Percentiles rank a stretch among this genome's conserved stretches.
Conservation (phyloP, 2,113 vertebrate genomes). For the Rutilus rutilus region DNA sequence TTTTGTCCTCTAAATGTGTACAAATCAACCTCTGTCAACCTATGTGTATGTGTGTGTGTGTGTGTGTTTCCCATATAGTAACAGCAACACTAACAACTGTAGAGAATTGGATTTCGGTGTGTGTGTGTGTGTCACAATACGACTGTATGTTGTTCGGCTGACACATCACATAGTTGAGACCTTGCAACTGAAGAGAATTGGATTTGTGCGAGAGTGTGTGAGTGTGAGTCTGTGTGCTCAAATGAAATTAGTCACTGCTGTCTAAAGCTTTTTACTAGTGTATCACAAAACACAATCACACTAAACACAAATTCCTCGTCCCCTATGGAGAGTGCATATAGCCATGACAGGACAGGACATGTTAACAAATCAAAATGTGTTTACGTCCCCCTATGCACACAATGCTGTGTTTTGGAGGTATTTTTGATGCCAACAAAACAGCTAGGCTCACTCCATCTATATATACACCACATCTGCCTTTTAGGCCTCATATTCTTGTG, state of each 20-base stretch:
- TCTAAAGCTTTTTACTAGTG: slow-evolving; percentile 63
- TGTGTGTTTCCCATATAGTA: slow-evolving; percentile 16
- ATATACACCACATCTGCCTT: too few relatives aligned
- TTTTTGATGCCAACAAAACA: background rate
- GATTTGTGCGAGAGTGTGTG: slow-evolving; percentile 57
- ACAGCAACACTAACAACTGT: background rate
- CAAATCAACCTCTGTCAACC: background rate
- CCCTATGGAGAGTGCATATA: slow-evolving; percentile 7
- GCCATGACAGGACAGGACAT: background rate
- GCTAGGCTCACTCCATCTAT: too few relatives aligned
- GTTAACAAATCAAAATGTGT: slow-evolving; percentile 9
- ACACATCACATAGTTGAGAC: slow-evolving; percentile 33
- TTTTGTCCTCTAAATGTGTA: background rate
- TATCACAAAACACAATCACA: slow-evolving; percentile 38
- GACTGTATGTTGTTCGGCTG: slow-evolving; percentile 46
- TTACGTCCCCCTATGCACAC: background rate
- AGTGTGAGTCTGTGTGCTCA: slow-evolving; percentile 63
- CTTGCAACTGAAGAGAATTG: slow-evolving; percentile 59
- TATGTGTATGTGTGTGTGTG: slow-evolving; percentile 43
- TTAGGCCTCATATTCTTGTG: too few relatives aligned
- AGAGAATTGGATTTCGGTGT: slow-evolving; percentile 37
- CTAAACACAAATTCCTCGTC: slow-evolving; percentile 9
- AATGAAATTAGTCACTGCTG: slow-evolving; percentile 74
- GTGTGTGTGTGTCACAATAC: slow-evolving; percentile 25
- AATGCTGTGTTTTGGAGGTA: background rate